Base-by-base conservation (phyloP, 92 coral and sea anemone genomes). In the Parazoanthus swiftii region DNA sequence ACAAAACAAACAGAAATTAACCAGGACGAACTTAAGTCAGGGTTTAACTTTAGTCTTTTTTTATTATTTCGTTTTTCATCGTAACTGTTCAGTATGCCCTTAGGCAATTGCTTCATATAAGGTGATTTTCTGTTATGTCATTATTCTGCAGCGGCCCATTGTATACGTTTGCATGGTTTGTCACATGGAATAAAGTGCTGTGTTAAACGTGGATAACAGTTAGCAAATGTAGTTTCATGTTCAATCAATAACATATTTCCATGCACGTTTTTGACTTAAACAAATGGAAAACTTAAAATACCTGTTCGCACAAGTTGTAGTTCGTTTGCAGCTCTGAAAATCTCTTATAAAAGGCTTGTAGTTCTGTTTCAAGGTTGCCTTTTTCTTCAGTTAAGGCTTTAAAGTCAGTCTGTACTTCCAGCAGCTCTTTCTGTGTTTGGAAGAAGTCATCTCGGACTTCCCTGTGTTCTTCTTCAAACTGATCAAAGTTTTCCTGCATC, bases 251-350 rank as follows among this genome's bases (percentile, higher is more conserved):
- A 63, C 70, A 5, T 18, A 63, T 21, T 63, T 18, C 70, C 70
- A 48, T 6, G 10, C 51, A 21, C 46, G 16, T 75, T 75, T 15
- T 39, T 0, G 8, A 75, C 51, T 6, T 4, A 33, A 43, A 82
- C 36, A 1, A 29, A 23, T 77, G 20, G 10, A 38, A 20, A 39
- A 18, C 21, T 20, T 81, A 1, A 65, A 82, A 21, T 82, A 82
- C 86, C 86, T 82, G 76, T 39, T 82, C 86, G 38, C 86, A 82
- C 14, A 46, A 66, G 37, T 82, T 65, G 86, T 65, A 38, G 38
- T 37, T 82, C 23, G 74, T 43, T 65, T 82, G 86, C 37, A 82
- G 39, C 58, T 65, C 86, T n/a, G 86, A 82, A 65, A 37, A 82
- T 16, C 86, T 82, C 39, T 66, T 82, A 63, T 67, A 82, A 67